phyloP scores from a whole-genome alignment of 2,888 invertebrate genomes.

The Seira ritae region DNA sequence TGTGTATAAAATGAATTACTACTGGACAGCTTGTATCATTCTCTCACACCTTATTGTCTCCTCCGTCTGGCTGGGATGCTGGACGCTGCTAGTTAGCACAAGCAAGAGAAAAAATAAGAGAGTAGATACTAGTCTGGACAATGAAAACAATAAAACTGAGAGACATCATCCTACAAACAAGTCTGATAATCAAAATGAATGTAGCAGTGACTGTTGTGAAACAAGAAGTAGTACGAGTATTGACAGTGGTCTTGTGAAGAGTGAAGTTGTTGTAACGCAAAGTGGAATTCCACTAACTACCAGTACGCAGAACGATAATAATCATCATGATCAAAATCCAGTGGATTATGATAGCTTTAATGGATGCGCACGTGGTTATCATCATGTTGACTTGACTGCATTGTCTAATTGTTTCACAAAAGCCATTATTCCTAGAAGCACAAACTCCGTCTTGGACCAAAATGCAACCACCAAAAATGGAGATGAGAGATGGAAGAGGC shows the following conservation, averaged over 20 bases:
- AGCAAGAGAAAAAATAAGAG: neutral
- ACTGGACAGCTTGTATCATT: conserved; percentile 69
- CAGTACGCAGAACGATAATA: neutral
- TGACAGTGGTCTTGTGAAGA: conserved; percentile 57
- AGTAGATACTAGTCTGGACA: neutral
- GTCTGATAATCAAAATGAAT: conserved; percentile 1
- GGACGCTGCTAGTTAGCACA: conserved; percentile 14
- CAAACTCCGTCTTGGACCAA: conserved; percentile 12
- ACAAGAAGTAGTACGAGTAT: conserved; percentile 31
- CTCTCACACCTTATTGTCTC: conserved; percentile 66
- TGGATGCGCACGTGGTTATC: neutral
- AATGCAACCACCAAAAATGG: neutral
- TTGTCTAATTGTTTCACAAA: conserved; percentile 35
- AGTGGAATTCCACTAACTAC: conserved; percentile 24
- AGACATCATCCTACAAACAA: neutral
- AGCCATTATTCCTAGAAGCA: conserved; percentile 30
- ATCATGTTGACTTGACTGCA: neutral
- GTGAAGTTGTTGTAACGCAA: conserved; percentile 26
- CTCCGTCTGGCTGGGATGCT: conserved; percentile 66
- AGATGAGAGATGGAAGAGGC: neutral
- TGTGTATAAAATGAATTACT: conserved; percentile 66
- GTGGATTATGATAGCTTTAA: neutral
- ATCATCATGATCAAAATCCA: neutral
- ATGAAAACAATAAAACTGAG: too few relatives aligned
- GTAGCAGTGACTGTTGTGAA: conserved; percentile 44